These are phyloP conservation scores for Liposcelis brunnea DNA, from an alignment of 2,888 invertebrate species.

Conservation along the genomic window DNA sequence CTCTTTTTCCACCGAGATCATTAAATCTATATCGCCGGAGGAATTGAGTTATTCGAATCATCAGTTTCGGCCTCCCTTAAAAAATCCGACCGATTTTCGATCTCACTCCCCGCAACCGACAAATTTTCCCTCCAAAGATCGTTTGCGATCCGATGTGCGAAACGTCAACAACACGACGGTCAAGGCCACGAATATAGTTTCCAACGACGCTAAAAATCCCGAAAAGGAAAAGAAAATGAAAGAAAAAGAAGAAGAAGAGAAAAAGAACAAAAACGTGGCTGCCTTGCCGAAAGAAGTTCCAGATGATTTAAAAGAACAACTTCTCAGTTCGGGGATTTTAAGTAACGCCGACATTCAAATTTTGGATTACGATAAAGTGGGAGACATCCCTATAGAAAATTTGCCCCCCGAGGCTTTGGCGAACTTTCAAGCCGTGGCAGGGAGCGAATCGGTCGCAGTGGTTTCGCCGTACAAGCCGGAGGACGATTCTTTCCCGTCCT, in stretches of 20 bases:
- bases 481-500: constrained; percentile 34
- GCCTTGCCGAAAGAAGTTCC: constrained; percentile 72
- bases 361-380: constrained; percentile 73
- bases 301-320: constrained; percentile 64
- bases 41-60: too few species aligned
- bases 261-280: constrained; percentile 26
- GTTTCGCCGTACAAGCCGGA: constrained; percentile 27
- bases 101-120: too few species aligned
- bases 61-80: too few species aligned
- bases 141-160: too few species aligned
- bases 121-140: too few species aligned
- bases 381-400: constrained; percentile 66
- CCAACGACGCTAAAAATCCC: constrained; percentile 21
- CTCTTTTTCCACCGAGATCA: too few species aligned
- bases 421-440: constrained; percentile 73
- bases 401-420: constrained; percentile 71
- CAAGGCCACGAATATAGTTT: constrained; percentile 12
- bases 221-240: constrained; percentile 24
- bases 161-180: constrained; percentile 11
- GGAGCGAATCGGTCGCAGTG: constrained; percentile 34
- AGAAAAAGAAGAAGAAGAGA: constrained; percentile 35
- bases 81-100: too few species aligned
- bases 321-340: constrained; percentile 68
- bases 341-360: constrained; percentile 78
- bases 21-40: too few species aligned